Evolutionary conservation across 2,113 vertebrate species (phyloP).

Genomic region (Craseonycteris thonglongyai): DNA sequence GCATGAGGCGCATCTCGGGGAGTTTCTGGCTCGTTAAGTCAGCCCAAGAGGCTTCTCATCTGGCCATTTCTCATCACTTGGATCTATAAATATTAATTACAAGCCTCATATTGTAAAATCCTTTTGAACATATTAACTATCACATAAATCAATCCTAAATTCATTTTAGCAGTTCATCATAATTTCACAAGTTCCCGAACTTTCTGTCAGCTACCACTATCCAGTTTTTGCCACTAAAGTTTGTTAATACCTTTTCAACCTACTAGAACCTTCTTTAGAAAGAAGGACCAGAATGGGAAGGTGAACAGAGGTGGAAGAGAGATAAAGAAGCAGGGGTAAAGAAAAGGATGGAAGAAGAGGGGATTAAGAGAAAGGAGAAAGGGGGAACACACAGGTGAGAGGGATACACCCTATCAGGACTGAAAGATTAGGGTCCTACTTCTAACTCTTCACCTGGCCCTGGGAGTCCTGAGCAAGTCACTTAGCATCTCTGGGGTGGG

Average conservation of each 20-base stretch:
- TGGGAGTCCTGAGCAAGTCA: background rate
- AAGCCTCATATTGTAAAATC: conserved; percentile 66
- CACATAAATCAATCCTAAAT: conserved; percentile 69
- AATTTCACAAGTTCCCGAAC: conserved; percentile 51
- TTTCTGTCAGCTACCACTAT: conserved; percentile 24
- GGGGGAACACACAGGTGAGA: background rate
- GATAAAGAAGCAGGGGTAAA: background rate
- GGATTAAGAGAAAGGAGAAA: background rate
- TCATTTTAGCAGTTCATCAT: conserved; percentile 56
- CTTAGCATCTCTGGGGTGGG: background rate
- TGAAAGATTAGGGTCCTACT: background rate
- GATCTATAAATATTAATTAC: conserved; percentile 73
- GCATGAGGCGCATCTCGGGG: background rate
- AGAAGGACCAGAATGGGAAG: background rate
- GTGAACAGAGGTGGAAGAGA: background rate
- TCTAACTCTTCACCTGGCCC: background rate
- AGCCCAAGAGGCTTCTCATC: conserved; percentile 37
- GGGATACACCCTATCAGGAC: background rate
- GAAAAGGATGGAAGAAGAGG: background rate
- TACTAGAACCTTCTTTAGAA: background rate
- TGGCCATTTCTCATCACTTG: conserved; percentile 64
- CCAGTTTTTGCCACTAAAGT: background rate
- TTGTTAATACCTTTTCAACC: background rate
- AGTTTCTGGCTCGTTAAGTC: background rate
- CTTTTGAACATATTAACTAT: conserved; percentile 67